These are phyloP conservation scores for Drosophila kuntzei DNA, from an alignment of 2,888 invertebrate genomes.

Conservation along the genomic window DNA sequence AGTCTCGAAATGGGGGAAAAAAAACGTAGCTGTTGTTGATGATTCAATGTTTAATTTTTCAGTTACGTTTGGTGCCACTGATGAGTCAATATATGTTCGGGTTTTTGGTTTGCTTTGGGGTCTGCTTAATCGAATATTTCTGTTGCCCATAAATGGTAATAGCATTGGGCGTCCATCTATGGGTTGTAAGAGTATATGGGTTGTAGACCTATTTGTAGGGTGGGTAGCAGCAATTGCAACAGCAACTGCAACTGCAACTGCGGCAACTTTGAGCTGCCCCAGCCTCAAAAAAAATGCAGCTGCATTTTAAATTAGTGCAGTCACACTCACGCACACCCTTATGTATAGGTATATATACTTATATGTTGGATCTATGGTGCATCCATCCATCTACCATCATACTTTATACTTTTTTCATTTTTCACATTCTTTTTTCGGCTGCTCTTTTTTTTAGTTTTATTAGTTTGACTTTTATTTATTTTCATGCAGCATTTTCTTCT, in stretches of 20 bases:
- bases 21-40: not conserved
- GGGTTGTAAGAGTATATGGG: constrained; percentile 50
- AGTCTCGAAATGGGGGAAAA: not conserved
- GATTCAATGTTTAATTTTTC: constrained; percentile 21
- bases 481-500: constrained; percentile 32
- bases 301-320: constrained; percentile 84
- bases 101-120: constrained; percentile 46
- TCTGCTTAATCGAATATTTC: constrained; percentile 73
- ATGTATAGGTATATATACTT: constrained; percentile 16
- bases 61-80: constrained; percentile 21
- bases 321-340: constrained; percentile 35
- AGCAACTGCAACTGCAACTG: not conserved
- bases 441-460: constrained; percentile 67
- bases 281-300: constrained; percentile 57
- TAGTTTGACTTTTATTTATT: constrained; percentile 78
- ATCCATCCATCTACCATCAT: constrained; percentile 47
- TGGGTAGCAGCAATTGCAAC: not conserved
- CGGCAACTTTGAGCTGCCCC: constrained; percentile 20
- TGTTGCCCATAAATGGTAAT: constrained; percentile 78
- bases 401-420: constrained; percentile 19
- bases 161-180: constrained; percentile 30
- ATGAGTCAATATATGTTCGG: constrained; percentile 37
- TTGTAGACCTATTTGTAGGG: not conserved
- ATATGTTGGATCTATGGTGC: constrained; percentile 35
- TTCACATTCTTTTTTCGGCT: constrained; percentile 55